Evolutionary conservation across 2,888 invertebrate genomes (phyloP).

Genomic region (Sinotaia quadrata): DNA sequence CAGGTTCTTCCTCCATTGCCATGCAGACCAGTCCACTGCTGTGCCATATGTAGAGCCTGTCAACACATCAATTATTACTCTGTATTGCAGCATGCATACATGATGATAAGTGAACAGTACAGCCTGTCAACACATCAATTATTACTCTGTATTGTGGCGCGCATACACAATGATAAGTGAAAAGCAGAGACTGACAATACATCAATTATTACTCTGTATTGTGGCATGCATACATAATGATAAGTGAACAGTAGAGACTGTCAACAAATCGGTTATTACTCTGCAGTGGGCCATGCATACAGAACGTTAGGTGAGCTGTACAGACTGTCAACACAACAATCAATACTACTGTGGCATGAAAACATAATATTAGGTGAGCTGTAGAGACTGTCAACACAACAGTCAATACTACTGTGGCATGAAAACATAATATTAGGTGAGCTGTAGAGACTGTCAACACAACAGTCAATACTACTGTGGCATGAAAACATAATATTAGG

Average conservation of each 20-base stretch:
- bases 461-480: too few relatives aligned
- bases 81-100: too few relatives aligned
- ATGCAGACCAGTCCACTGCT: conserved; percentile 81
- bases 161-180: conserved; percentile 77
- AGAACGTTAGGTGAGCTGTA: conserved; percentile 76
- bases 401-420: too few relatives aligned
- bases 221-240: background rate
- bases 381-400: too few relatives aligned
- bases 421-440: conserved; percentile 77
- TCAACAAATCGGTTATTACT: too few relatives aligned
- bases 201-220: too few relatives aligned
- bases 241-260: background rate
- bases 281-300: too few relatives aligned
- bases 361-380: background rate
- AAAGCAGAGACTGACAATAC: conserved; percentile 66
- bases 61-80: background rate
- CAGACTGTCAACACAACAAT: conserved; percentile 59
- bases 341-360: too few relatives aligned
- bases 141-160: too few relatives aligned
- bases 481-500: too few relatives aligned
- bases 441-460: too few relatives aligned
- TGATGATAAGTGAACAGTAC: background rate
- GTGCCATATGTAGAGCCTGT: conserved; percentile 72
- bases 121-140: too few relatives aligned
- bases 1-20: conserved; percentile 53